Percentiles rank a stretch among this genome's conserved stretches.
These are phyloP conservation scores for Drosophila sp. DNA, from an alignment of 1,140 invertebrate genomes.

Conservation along the genomic window DNA sequence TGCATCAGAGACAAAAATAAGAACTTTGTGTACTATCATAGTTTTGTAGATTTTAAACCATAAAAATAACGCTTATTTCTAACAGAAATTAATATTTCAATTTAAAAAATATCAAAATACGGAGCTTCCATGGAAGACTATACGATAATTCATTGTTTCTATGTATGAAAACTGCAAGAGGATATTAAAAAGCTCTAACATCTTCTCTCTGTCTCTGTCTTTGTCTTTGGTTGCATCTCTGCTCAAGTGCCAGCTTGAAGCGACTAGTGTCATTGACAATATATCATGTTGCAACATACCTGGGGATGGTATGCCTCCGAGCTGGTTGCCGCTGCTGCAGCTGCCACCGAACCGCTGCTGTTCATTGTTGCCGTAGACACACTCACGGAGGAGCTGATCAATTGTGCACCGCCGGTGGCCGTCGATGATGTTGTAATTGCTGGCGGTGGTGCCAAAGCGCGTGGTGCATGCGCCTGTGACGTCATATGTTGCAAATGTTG, in stretches of 20 bases:
- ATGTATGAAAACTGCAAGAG: too few relatives aligned
- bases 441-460: conserved; percentile 7
- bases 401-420: conserved; percentile 11
- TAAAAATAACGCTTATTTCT: too few relatives aligned
- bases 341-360: conserved; percentile 9
- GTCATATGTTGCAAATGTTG: conserved; percentile 59
- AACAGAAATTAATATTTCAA: too few relatives aligned
- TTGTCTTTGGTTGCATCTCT: neutral
- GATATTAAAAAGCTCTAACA: too few relatives aligned
- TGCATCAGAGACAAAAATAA: too few relatives aligned
- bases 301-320: conserved; percentile 94
- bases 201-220: neutral
- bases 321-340: conserved; percentile 73
- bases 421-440: conserved; percentile 10
- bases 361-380: conserved; percentile 44
- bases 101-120: too few relatives aligned
- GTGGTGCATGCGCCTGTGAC: conserved; percentile 84
- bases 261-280: neutral
- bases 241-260: neutral
- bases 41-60: too few relatives aligned
- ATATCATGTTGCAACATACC: conserved; percentile 57
- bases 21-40: too few relatives aligned
- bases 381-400: conserved; percentile 24
- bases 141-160: too few relatives aligned
- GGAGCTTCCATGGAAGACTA: too few relatives aligned